Conservation (phyloP, 2,113 vertebrate species). For the Noturus placidus region DNA sequence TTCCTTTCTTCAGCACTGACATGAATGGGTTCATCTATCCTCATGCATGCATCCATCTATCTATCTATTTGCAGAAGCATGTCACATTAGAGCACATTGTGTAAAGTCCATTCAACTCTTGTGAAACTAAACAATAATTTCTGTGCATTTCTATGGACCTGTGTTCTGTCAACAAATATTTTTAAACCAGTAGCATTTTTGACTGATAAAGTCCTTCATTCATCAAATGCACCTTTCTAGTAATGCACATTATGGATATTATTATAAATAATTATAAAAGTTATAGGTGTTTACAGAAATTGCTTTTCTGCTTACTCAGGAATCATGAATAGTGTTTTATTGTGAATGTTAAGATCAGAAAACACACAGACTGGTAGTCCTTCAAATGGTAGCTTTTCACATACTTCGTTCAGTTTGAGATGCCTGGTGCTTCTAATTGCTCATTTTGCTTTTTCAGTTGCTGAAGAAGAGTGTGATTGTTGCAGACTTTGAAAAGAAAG, state of each 20-base stretch:
- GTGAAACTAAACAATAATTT: background rate
- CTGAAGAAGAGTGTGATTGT: constrained; percentile 87
- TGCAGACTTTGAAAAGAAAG: constrained; percentile 90
- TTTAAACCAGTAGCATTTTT: background rate
- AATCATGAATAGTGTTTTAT: background rate
- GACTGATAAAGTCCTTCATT: background rate
- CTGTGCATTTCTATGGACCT: background rate
- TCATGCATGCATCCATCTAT: background rate
- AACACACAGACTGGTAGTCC: background rate
- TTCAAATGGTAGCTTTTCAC: background rate
- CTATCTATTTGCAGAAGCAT: background rate
- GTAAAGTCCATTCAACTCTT: background rate
- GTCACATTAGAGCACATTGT: background rate
- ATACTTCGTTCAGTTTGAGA: background rate
- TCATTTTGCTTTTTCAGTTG: constrained; percentile 71
- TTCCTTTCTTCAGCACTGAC: background rate
- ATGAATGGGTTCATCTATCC: too few relatives aligned
- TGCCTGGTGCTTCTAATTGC: background rate
- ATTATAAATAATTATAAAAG: background rate
- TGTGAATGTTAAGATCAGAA: background rate
- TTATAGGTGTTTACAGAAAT: background rate
- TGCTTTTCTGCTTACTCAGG: background rate
- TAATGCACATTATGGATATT: background rate
- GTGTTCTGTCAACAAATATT: background rate
- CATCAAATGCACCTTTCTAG: background rate